Evolutionary conservation across 2,113 vertebrate species (phyloP).

Genomic region (Scortum barcoo): DNA sequence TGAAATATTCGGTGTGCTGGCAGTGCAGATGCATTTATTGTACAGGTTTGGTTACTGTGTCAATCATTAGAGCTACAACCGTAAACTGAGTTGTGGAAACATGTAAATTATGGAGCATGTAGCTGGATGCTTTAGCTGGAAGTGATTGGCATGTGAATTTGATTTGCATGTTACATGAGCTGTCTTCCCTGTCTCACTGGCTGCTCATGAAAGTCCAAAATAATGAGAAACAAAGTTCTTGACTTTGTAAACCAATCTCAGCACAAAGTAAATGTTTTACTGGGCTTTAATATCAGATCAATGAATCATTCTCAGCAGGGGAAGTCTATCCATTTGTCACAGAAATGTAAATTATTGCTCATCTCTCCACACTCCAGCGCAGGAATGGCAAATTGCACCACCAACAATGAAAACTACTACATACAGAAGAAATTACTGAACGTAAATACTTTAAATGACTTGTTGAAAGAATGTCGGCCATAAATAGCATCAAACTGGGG

Average conservation of each 20-base stretch:
- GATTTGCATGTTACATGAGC: not conserved
- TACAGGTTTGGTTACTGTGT: not conserved
- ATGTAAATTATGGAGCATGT: not conserved
- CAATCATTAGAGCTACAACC: not conserved
- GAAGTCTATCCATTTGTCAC: no score
- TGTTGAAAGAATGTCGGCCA: no score
- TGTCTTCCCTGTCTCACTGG: not conserved
- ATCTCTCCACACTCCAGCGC: no score
- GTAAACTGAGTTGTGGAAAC: not conserved
- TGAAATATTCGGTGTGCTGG: not conserved
- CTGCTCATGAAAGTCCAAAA: not conserved
- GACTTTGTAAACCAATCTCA: not conserved
- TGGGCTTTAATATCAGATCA: no score
- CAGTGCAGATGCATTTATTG: not conserved
- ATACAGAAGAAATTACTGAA: no score
- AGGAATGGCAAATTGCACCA: no score
- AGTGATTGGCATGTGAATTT: not conserved
- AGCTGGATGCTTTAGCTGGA: not conserved
- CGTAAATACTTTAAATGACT: no score
- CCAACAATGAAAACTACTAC: no score
- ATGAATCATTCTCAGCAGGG: no score
- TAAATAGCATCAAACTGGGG: no score
- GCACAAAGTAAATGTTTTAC: no score
- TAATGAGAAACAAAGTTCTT: not conserved
- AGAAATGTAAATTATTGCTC: no score